These are phyloP conservation scores for Tachina lurida DNA, from an alignment of 2,888 invertebrate genomes.

Conservation along the genomic window DNA sequence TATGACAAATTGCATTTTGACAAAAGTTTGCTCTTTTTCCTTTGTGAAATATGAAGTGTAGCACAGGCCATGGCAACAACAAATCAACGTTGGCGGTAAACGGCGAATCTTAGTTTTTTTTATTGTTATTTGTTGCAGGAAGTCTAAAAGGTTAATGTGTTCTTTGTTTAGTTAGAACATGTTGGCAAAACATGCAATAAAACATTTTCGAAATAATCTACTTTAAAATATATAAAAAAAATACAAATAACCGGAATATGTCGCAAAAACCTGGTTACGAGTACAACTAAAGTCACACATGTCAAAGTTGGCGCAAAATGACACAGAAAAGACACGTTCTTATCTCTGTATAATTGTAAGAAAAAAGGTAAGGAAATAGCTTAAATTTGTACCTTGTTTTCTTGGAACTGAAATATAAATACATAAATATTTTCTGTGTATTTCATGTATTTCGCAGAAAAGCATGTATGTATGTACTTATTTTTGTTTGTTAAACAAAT, in stretches of 20 bases:
- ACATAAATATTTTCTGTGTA: slow-evolving; percentile 11
- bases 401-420: slow-evolving; percentile 16
- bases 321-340: slow-evolving; percentile 75
- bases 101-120: slow-evolving; percentile 31
- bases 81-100: slow-evolving; percentile 45
- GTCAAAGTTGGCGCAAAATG: slow-evolving; percentile 81
- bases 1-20: slow-evolving; percentile 59
- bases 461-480: not conserved
- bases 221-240: slow-evolving; percentile 25
- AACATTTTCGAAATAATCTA: slow-evolving; percentile 60
- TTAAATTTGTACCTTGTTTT: slow-evolving; percentile 28
- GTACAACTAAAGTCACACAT: slow-evolving; percentile 80
- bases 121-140: slow-evolving; percentile 40
- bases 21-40: slow-evolving; percentile 15
- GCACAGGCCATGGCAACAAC: slow-evolving; percentile 33
- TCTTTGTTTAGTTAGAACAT: slow-evolving; percentile 63
- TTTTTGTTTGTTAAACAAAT: not conserved
- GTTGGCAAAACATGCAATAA: slow-evolving; percentile 70
- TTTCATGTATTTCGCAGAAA: not conserved
- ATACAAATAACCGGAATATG: slow-evolving; percentile 60
- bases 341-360: not conserved
- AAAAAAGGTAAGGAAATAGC: slow-evolving; percentile 18
- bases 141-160: slow-evolving; percentile 70
- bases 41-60: slow-evolving; percentile 29
- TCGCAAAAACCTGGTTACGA: slow-evolving; percentile 68